phyloP scores from a whole-genome alignment of 2,888 invertebrate genomes.

The Amphipyra tragopoginis region DNA sequence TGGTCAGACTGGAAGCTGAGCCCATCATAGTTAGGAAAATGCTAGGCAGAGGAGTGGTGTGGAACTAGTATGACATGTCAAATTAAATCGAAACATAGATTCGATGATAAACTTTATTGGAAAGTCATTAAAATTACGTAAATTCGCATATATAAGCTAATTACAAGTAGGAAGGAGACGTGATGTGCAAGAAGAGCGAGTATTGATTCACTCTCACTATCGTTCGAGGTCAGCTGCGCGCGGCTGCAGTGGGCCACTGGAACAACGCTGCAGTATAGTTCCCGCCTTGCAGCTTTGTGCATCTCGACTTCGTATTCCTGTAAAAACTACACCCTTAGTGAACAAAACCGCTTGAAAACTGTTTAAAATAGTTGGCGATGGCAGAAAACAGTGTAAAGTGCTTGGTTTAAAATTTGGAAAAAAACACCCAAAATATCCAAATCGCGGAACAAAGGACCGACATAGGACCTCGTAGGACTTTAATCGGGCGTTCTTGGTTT shows the following conservation, averaged over 20 bases:
- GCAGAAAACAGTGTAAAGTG: background rate
- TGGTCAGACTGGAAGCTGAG: too few relatives aligned
- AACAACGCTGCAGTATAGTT: constrained; percentile 79
- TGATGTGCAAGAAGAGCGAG: constrained; percentile 77
- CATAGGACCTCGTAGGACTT: background rate
- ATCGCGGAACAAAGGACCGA: constrained; percentile 16
- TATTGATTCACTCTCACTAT: constrained; percentile 88
- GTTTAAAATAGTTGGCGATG: background rate
- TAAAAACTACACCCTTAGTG: background rate
- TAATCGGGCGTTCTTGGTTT: too few relatives aligned
- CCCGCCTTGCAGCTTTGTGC: constrained; percentile 77
- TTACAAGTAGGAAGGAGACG: constrained; percentile 65
- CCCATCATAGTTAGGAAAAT: too few relatives aligned
- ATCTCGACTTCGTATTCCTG: constrained; percentile 68
- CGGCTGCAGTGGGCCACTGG: constrained; percentile 87
- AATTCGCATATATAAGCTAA: constrained; percentile 30
- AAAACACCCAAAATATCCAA: constrained; percentile 1
- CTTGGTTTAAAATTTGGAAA: background rate
- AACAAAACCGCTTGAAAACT: background rate
- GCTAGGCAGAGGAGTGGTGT: too few relatives aligned
- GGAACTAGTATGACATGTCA: too few relatives aligned
- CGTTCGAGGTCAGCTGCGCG: constrained; percentile 87
- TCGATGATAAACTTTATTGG: background rate
- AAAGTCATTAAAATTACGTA: too few relatives aligned
- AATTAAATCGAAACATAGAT: too few relatives aligned